Conservation (phyloP, 2,797 vertebrate species). For the Acrossocheilus wenchowensis region DNA sequence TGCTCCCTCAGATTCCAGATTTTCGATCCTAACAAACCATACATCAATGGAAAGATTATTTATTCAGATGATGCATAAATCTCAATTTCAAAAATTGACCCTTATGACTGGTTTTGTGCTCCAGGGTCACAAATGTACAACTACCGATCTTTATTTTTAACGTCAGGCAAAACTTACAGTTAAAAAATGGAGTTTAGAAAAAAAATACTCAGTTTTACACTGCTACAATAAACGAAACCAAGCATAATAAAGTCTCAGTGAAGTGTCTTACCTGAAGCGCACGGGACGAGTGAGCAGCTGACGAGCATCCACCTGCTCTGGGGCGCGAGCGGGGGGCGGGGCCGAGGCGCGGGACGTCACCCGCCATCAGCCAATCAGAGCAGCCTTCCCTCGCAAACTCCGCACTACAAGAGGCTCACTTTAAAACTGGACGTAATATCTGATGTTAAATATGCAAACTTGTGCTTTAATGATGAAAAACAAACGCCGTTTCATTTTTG, state of each 20-base stretch:
- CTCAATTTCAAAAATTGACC: too few species aligned
- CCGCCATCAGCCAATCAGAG: not conserved
- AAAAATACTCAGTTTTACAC: not conserved
- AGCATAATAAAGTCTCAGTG: not conserved
- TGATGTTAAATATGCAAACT: not conserved
- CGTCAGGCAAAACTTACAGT: not conserved
- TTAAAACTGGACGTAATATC: not conserved
- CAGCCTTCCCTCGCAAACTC: not conserved
- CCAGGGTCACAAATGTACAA: not conserved
- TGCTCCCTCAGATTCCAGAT: too few species aligned
- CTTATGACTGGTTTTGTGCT: too few species aligned
- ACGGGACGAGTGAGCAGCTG: not conserved
- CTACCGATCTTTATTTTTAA: not conserved
- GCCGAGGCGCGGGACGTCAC: not conserved
- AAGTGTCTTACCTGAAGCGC: constrained; percentile 4
- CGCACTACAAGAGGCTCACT: too few species aligned
- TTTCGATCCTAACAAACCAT: too few species aligned
- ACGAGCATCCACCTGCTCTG: not conserved
- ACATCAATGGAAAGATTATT: too few species aligned
- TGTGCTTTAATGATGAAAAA: not conserved
- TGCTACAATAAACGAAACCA: not conserved
- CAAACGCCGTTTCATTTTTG: not conserved
- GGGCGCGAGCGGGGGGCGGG: not conserved
- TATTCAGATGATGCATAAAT: too few species aligned
- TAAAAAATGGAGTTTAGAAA: not conserved